Base-by-base conservation (phyloP, 1,140 invertebrate species). In the Cyphomyrmex costatus region DNA sequence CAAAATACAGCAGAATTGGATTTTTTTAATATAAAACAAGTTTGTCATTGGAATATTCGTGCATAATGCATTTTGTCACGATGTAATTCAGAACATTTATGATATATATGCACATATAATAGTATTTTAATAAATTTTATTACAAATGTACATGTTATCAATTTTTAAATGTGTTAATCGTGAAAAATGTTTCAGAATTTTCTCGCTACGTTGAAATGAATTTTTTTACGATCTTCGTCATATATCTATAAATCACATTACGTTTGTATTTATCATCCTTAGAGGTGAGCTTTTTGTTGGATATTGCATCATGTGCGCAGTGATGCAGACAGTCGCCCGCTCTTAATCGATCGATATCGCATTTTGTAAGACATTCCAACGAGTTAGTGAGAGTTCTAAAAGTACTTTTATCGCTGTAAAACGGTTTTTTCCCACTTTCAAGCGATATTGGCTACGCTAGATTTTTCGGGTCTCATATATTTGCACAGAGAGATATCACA, bases 341-440 rank as follows among this genome's bases (percentile, higher is more conserved):
- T 19, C 21, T 42, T 36, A 71, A 5, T 71, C 66, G 51, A 71
- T 58, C 51, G 51, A 49, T 73, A 60, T 82, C 36, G 51, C 51
- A 36, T 73, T 60, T 60, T 21, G 53, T 16, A 24, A 68, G n/a
- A 46, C 12, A n/a, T 33, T 56, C 10, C 30, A 8, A 6, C 16
- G 36, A 33, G 16, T 74, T 58, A 60, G 33, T 53, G 27, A 8
- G 16, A 33, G 10, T 58, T 82, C 27, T 36, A 16, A 68, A 19
- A n/a, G 5, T 79, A 68, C 19, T 56, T 42, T 60, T 73, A 73
- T 73, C 42, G 8, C 0, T 12, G 14, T 12, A n/a, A 56, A 58
- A 60, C 14, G 16, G 1, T n/a, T 16, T 0, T 42, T 71, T 33
- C 2, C 46, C 21, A n/a, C 70, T 53, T 82, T 71, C 6, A 49